Evolutionary conservation across 53 echinoderm and acorn worm genomes (phyloP), one percentile per base, ranked within the genome.

Genomic region (Hippasteria phrygiana): DNA sequence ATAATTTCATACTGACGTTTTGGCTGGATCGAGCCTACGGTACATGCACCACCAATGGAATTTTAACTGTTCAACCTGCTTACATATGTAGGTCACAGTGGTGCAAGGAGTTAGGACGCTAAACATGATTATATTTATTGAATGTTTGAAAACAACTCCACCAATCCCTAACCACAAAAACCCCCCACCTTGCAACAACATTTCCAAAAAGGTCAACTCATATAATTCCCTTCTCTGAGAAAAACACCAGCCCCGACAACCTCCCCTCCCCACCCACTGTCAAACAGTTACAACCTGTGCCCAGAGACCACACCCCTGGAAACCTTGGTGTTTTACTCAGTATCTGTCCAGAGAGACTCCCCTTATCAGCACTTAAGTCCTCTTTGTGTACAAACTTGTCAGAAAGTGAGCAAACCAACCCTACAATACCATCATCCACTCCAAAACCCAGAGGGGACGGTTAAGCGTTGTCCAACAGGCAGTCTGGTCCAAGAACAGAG

Each of bases 361-460:
- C 64, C 85, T 85, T 85, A 85, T 85, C 85, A 85, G 85, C 85
- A 85, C 85, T 85, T 71, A 85, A 32, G 17, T 10, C 36, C 41
- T 4, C 85, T 85, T 45, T 85, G 85, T 85, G 85, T 85, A 85
- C 51, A 85, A 85, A 85, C 85, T 69, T 85, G 85, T 85, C 85
- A 85, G 71, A 85, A 85, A 67, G 0, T 53, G 85, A 47, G 69
- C 70, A 85, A 85, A 85, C n/a, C 5, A 38, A 70, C 85, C 85
- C 11, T 70, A 85, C 34, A 85, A 83, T 66, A 26, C 83, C 85
- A 71, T 71, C 70, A 85, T 85, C 85, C 71, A 85, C 85, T 85
- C n/a, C 50, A 70, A 69, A 37, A 43, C 66, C 48, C 45, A 43
- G 67, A 62, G 40, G 38, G 79, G 24, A 77, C 1, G 64, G 26